Base-by-base conservation (phyloP, 1,140 invertebrate genomes). In the Patella vulgata region DNA sequence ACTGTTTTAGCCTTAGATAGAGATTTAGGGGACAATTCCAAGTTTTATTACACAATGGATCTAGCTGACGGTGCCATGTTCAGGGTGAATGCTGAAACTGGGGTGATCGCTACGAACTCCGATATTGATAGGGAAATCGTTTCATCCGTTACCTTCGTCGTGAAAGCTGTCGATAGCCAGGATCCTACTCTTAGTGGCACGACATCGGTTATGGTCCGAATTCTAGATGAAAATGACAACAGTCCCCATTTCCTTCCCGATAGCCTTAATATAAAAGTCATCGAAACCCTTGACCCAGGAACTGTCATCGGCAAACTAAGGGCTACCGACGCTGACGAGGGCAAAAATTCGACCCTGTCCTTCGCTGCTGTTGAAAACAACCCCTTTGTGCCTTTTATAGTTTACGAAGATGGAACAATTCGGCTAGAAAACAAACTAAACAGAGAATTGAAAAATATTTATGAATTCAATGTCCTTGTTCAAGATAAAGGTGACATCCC, bases 281-380 rank as follows among this genome's bases (percentile, higher is more conserved):
- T 59, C 17, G 95, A 96, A 85, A 90, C 89, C 17, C 90, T 89
- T 0, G 66, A 79, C 0, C 78, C 90, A 2, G 93, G 93, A 0
- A 89, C 91, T 2, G 87, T 88, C 70, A 89, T 97, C 0, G 83
- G 91, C 3, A 88, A 88, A n/a, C 93, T 97, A 0, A 89, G 91
- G 77, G 95, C 95, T 0, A 84, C 93, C 0, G 95, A 97, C 76
- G 95, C 93, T 84, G 95, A 97, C 82, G 88, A 90, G 0, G 93
- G 92, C 1, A 88, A 89, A 0, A 97, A 96, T 78, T 90, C 92
- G 65, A 87, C 91, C 33, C 87, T 97, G 33, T 90, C 87, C n/a
- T 97, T 95, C 79, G 93, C 36, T 94, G 97, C 84, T 89, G 87
- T 0, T 84, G 87, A 11, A 88, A 91, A 21, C 84, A 85, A 59